Conservation (phyloP, 2,888 invertebrate species). For the Argynnis bischoffii region DNA sequence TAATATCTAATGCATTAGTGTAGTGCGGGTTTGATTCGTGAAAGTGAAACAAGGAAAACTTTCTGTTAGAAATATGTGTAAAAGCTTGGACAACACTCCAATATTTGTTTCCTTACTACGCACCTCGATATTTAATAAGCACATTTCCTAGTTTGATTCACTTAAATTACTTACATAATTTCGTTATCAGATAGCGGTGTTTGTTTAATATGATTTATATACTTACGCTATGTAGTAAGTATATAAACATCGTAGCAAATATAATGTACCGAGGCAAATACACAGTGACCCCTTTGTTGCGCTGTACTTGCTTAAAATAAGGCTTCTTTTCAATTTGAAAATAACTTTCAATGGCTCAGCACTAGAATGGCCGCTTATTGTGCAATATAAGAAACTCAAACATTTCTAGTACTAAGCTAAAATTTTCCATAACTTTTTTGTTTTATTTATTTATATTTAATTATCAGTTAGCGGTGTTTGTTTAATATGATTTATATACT, state of each 20-base stretch:
- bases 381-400: slow-evolving; percentile 6
- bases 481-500: neutral
- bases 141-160: no score
- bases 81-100: no score
- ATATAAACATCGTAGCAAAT: neutral
- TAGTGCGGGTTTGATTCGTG: no score
- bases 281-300: neutral
- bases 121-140: no score
- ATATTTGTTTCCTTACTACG: no score
- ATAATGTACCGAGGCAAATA: neutral
- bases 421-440: neutral
- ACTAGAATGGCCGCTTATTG: slow-evolving; percentile 16
- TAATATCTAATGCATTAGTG: no score
- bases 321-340: slow-evolving; percentile 8
- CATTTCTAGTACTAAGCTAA: neutral
- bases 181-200: slow-evolving; percentile 2
- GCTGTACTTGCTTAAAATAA: neutral
- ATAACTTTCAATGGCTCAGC: neutral
- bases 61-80: no score
- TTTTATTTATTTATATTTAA: no score
- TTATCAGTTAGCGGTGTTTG: slow-evolving; percentile 3
- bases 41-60: no score
- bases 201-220: neutral
- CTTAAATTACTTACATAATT: neutral
- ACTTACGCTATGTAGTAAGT: neutral